Conservation (phyloP, 2,888 invertebrate genomes). For the Dynastes maya region DNA sequence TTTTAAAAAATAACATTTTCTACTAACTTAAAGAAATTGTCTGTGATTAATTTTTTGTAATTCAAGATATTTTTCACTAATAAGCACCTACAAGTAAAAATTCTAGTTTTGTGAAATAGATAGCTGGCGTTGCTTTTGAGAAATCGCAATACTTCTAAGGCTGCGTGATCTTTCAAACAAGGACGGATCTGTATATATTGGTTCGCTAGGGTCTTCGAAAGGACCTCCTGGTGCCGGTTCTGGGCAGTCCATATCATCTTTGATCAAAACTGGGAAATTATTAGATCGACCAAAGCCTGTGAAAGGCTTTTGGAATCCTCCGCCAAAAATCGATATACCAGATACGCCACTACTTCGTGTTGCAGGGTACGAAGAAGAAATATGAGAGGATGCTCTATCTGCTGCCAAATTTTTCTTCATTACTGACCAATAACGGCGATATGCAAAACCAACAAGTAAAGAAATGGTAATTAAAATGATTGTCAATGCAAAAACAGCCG, state of each 20-base stretch:
- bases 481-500: conserved; percentile 83
- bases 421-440: conserved; percentile 85
- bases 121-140: conserved; percentile 65
- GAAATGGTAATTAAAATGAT: conserved; percentile 83
- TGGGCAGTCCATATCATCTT: conserved; percentile 65
- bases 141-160: conserved; percentile 76
- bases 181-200: conserved; percentile 94
- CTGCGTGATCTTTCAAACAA: conserved; percentile 90
- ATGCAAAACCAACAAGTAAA: conserved; percentile 82
- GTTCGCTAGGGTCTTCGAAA: conserved; percentile 93
- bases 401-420: conserved; percentile 79
- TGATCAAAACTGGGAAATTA: conserved; percentile 65
- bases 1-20: not conserved
- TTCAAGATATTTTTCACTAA: not conserved
- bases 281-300: conserved; percentile 70
- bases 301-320: conserved; percentile 81
- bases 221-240: conserved; percentile 65
- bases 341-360: conserved; percentile 72
- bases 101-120: conserved; percentile 34
- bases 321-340: conserved; percentile 78
- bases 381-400: conserved; percentile 71
- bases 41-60: not conserved
- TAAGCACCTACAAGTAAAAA: not conserved
- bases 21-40: not conserved
- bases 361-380: conserved; percentile 70